A percentile compares a stretch with the other conserved stretches of the same genome.
phyloP scores from a whole-genome alignment of 2,113 vertebrate genomes.

The Suricata suricatta region DNA sequence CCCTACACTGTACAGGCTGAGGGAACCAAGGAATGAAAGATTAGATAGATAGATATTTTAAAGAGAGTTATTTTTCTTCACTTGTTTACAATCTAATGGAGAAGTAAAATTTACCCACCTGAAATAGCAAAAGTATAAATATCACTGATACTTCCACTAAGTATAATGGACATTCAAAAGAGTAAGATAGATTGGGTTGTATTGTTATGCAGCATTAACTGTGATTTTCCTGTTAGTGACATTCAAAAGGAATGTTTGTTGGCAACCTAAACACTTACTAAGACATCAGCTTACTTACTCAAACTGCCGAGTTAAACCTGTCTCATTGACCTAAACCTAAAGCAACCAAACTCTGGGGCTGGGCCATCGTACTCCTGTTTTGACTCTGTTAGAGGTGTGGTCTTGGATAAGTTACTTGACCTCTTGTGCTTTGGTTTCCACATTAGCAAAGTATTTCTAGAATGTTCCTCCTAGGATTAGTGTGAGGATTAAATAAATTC shows the following conservation, averaged over 20 bases:
- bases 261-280: not conserved
- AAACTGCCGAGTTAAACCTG: not conserved
- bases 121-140: not conserved
- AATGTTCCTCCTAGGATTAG: not conserved
- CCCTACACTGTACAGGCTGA: not conserved
- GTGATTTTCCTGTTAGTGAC: constrained; percentile 3
- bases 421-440: not conserved
- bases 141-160: not conserved
- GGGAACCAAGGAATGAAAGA: not conserved
- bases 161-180: not conserved
- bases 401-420: not conserved
- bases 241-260: not conserved
- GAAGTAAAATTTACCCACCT: not conserved
- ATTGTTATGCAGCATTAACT: not conserved
- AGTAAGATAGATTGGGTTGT: not conserved
- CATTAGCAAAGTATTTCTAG: not conserved
- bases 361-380: not conserved
- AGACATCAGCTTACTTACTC: not conserved
- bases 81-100: not conserved
- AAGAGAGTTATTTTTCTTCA: not conserved
- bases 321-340: not conserved
- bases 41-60: not conserved
- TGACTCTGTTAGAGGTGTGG: not conserved
- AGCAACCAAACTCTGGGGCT: not conserved
- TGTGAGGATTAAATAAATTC: not conserved